These are phyloP conservation scores for Paratrypauchen microcephalus DNA, from an alignment of 2,797 vertebrate genomes.

Conservation along the genomic window DNA sequence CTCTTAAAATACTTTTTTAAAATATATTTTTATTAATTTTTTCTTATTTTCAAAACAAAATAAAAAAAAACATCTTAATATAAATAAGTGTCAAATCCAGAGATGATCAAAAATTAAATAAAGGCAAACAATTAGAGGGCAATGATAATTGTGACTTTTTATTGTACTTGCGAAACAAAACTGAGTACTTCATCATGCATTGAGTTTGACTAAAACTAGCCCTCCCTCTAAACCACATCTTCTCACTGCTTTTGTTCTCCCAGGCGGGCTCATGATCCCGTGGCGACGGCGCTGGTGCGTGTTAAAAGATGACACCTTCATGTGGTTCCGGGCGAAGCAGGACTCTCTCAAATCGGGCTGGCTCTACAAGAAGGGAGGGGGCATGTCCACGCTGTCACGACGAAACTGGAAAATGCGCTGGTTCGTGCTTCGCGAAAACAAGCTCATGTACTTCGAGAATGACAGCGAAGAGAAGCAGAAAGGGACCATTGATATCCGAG, in stretches of 20 bases:
- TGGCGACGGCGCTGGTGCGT: constrained; percentile 93
- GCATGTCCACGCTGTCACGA: constrained; percentile 88
- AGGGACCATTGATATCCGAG: constrained; percentile 86
- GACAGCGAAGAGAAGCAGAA: constrained; percentile 90
- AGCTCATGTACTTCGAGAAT: constrained; percentile 91
- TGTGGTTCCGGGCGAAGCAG: constrained; percentile 95
- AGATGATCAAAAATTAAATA: too few species aligned
- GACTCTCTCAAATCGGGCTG: constrained; percentile 90
- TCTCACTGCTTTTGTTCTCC: not conserved
- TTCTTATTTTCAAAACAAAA: too few species aligned
- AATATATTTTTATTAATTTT: too few species aligned
- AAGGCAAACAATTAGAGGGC: too few species aligned
- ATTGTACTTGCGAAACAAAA: too few species aligned
- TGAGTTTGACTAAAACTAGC: not conserved
- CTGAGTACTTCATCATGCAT: too few species aligned
- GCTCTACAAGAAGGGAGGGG: constrained; percentile 93
- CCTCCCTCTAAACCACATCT: not conserved
- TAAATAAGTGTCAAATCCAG: too few species aligned
- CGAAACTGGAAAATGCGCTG: constrained; percentile 95
- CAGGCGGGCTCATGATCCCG: constrained; percentile 90
- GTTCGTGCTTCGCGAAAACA: constrained; percentile 89
- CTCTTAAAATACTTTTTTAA: too few species aligned
- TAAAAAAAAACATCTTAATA: too few species aligned
- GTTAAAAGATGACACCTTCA: constrained; percentile 91
- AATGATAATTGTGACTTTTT: too few species aligned